These are phyloP conservation scores for Vanacampus margaritifer DNA, from an alignment of 2,113 vertebrate genomes.

Conservation along the genomic window DNA sequence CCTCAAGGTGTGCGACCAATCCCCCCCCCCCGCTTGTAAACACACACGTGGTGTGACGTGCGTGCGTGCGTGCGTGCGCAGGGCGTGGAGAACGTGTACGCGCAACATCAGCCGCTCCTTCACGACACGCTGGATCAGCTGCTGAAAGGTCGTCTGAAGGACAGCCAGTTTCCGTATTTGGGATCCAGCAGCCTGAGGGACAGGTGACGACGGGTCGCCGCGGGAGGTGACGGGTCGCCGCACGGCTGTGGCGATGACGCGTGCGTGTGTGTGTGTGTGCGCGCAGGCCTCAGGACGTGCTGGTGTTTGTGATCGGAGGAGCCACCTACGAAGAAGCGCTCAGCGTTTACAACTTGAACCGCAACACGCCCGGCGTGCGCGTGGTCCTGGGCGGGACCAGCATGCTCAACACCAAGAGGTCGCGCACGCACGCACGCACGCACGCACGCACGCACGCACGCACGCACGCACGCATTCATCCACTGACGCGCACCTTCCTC, in stretches of 20 bases:
- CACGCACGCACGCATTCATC: too few relatives aligned
- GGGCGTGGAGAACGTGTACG: conserved; percentile 96
- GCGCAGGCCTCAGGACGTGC: conserved; percentile 87
- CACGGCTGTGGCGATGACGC: too few relatives aligned
- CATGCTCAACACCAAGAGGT: conserved; percentile 93
- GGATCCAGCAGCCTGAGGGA: conserved; percentile 83
- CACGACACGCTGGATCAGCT: conserved; percentile 93
- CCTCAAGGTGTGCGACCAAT: conserved; percentile 76
- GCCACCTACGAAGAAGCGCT: conserved; percentile 91
- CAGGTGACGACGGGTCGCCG: conserved; percentile 48
- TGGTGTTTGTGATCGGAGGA: conserved; percentile 92
- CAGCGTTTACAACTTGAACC: conserved; percentile 88
- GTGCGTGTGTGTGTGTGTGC: conserved; percentile 7
- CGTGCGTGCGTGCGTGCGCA: conserved; percentile 44
- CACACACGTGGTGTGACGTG: not conserved
- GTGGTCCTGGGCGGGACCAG: conserved; percentile 88
- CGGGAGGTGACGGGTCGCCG: not conserved
- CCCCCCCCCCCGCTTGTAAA: too few relatives aligned
- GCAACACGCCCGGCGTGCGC: conserved; percentile 83
- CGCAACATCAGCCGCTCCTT: conserved; percentile 91
- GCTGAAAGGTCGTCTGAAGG: conserved; percentile 92
- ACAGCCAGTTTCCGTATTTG: conserved; percentile 90
- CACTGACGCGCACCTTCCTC: not conserved
- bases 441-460: not conserved
- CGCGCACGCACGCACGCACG: not conserved